Evolutionary conservation across 2,113 vertebrate genomes (phyloP), one percentile per base, ranked within the genome.

Genomic region (Lampris incognitus): DNA sequence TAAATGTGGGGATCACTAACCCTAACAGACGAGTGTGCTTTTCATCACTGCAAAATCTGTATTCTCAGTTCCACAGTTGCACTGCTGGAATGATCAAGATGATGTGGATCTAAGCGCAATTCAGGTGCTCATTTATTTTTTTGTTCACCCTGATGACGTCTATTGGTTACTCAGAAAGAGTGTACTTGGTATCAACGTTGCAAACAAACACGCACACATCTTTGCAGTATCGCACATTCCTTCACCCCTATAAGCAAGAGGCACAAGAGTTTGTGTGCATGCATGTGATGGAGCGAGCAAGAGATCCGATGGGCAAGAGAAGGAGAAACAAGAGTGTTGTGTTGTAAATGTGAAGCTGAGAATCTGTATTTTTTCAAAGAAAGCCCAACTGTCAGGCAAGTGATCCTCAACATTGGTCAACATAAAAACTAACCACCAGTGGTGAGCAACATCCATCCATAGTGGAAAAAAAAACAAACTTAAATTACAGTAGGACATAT

Each of bases 261-360:
- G 44, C 88, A 85, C 81, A 87, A 85, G 82, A 74, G 86, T 85
- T 87, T 89, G 90, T 89, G 24, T 68, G 74, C 73, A 81, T 85
- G 87, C 77, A 73, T 78, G 90, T 68, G 81, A 85, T 69, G 60
- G 81, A 84, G 83, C 88, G 82, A 85, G 78, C 81, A 65, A 78
- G 76, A 67, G 82, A 46, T 46, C 44, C 7, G 44, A 76, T 49
- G 85, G 3, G 75, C 83, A 55, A 76, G 86, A 87, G 65, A 61
- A 69, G 82, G 74, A 73, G 79, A 64, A 83, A 89, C 87, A 84
- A 82, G 76, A 81, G 81, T 67, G 78, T 59, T 62, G 69, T 64
- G 79, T 63, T 72, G 74, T 56, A 58, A 88, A 82, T 79, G 75
- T 74, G 85, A 89, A 86, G 81, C 38, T 64, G 61, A 73, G 66